Conservation (phyloP, 2,113 vertebrate species). For the Oreamnos americanus region DNA sequence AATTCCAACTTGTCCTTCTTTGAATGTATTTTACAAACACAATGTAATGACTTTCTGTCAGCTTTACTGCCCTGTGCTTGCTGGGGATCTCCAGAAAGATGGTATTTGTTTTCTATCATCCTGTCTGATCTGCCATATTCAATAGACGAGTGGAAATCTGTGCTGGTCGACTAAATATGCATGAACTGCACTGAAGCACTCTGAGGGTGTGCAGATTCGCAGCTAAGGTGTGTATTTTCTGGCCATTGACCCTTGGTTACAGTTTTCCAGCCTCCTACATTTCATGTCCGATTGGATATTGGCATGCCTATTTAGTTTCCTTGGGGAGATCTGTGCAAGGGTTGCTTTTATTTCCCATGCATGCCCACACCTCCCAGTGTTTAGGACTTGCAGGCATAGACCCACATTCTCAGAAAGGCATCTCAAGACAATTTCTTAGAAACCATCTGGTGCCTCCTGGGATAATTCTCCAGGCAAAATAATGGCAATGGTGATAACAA, state of each 20-base stretch:
- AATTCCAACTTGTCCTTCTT: background rate
- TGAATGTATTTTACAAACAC: background rate
- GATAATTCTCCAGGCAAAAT: background rate
- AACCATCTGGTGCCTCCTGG: background rate
- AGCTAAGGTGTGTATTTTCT: accelerated
- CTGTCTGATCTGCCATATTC: background rate
- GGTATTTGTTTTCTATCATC: background rate
- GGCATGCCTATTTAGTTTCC: background rate
- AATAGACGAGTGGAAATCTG: accelerated
- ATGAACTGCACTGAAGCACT: accelerated
- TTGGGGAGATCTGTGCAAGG: background rate
- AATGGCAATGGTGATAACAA: background rate
- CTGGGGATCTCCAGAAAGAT: background rate
- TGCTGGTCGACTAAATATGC: accelerated
- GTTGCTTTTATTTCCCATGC: background rate
- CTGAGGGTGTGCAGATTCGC: accelerated
- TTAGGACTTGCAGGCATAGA: background rate
- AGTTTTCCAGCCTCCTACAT: accelerated
- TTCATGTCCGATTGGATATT: accelerated
- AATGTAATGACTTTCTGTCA: background rate
- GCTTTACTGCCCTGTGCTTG: accelerated
- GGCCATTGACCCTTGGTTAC: background rate
- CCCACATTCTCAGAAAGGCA: background rate
- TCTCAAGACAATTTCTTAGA: background rate
- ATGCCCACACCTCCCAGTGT: background rate